phyloP scores from a whole-genome alignment of 1,140 invertebrate species.

The Brachionus paranguensis region DNA sequence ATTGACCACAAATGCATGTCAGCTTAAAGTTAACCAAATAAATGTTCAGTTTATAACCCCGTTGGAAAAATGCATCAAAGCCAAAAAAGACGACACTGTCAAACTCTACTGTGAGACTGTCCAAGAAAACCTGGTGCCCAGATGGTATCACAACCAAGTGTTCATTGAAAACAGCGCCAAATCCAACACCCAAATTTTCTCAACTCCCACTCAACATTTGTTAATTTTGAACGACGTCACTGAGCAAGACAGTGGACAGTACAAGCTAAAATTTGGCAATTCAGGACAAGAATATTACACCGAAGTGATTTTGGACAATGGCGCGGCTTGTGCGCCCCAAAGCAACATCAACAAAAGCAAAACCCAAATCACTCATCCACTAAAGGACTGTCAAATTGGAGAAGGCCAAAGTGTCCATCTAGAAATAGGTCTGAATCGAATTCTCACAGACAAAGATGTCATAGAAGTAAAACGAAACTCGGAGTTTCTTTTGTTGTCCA shows the following conservation, averaged over 20 bases:
- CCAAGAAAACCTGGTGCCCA: constrained; percentile 2
- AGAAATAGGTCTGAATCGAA: neutral
- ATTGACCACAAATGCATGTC: neutral
- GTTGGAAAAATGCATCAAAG: neutral
- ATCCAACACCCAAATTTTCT: constrained; percentile 4
- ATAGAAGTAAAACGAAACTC: constrained; percentile 1
- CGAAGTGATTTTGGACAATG: neutral
- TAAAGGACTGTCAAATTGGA: neutral
- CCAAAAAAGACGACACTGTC: constrained; percentile 3
- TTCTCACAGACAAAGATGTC: neutral
- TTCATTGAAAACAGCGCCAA: neutral
- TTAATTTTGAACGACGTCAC: neutral
- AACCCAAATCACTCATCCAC: neutral
- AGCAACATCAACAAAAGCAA: neutral
- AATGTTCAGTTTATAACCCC: constrained; percentile 30
- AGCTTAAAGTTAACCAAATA: neutral
- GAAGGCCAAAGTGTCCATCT: neutral
- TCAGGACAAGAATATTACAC: neutral
- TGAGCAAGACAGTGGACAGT: neutral
- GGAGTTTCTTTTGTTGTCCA: neutral
- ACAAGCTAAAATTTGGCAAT: constrained; percentile 1
- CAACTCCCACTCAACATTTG: constrained; percentile 30
- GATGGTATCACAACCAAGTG: constrained; percentile 25
- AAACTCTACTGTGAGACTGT: constrained; percentile 35
- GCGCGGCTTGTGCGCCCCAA: neutral